Conservation (phyloP, 2,113 vertebrate genomes). For the Mirounga angustirostris region DNA sequence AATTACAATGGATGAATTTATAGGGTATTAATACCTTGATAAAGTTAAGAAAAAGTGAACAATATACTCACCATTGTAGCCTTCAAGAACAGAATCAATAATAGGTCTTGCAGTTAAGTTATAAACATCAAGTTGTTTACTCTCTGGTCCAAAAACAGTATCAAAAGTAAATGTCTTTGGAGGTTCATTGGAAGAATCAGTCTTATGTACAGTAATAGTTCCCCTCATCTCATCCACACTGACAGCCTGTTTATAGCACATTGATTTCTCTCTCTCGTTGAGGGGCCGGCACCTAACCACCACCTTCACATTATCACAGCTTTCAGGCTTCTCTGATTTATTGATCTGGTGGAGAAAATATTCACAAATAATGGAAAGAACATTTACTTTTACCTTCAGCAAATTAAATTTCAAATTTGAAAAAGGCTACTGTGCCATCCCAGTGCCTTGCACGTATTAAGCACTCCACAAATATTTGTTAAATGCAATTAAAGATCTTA, state of each 20-base stretch:
- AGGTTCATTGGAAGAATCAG: slow-evolving; percentile 94
- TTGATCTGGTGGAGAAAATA: slow-evolving; percentile 93
- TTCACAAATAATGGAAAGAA: slow-evolving; percentile 19
- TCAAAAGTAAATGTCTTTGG: slow-evolving; percentile 99
- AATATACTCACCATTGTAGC: slow-evolving; percentile 95
- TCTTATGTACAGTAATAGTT: slow-evolving; percentile 96
- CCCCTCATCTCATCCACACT: slow-evolving; percentile 96
- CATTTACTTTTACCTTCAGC: slow-evolving; percentile 24
- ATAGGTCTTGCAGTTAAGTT: slow-evolving; percentile 99
- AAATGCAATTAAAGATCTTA: slow-evolving; percentile 51
- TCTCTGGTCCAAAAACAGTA: slow-evolving; percentile 97
- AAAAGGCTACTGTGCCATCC: slow-evolving; percentile 17
- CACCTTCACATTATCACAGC: slow-evolving; percentile 97
- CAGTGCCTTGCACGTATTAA: background rate
- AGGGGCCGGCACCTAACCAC: slow-evolving; percentile 97
- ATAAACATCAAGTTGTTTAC: slow-evolving; percentile 99
- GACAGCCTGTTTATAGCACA: slow-evolving; percentile 93
- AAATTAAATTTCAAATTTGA: slow-evolving; percentile 20
- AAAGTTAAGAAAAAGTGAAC: background rate
- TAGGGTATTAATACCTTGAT: background rate
- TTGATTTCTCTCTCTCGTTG: slow-evolving; percentile 95
- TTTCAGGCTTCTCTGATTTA: slow-evolving; percentile 92
- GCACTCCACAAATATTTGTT: background rate
- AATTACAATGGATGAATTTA: background rate
- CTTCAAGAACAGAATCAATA: slow-evolving; percentile 97